Conservation (phyloP, 2,797 vertebrate species). For the Emydoidea blandingii region DNA sequence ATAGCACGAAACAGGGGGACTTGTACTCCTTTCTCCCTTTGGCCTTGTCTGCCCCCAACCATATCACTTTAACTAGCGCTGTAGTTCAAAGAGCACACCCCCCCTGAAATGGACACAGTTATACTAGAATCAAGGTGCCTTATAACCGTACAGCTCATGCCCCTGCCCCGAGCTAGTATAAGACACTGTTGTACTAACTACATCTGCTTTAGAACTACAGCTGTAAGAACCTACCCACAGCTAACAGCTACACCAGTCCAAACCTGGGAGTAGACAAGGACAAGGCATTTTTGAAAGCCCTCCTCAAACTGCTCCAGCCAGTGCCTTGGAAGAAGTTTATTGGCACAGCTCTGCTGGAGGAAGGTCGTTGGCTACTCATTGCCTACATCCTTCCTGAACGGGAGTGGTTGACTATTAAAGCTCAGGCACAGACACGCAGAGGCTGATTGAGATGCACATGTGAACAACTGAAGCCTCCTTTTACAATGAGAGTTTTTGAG, state of each 20-base stretch:
- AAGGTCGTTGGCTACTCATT: background rate
- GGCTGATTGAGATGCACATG: background rate
- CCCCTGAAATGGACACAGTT: too few relatives aligned
- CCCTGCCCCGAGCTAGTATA: background rate
- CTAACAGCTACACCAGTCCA: background rate
- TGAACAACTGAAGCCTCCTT: background rate
- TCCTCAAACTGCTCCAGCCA: background rate
- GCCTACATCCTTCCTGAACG: too few relatives aligned
- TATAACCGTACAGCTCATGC: background rate
- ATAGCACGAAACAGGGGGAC: background rate
- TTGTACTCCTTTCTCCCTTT: background rate
- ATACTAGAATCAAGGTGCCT: too few relatives aligned
- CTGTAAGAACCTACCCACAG: background rate
- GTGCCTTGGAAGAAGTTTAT: background rate
- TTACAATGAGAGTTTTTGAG: fast-evolving
- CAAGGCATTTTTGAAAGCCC: background rate
- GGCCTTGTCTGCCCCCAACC: too few relatives aligned
- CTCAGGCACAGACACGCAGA: background rate
- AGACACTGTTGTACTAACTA: background rate
- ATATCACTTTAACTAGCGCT: too few relatives aligned
- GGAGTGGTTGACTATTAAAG: background rate
- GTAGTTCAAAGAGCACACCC: too few relatives aligned
- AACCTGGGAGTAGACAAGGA: background rate
- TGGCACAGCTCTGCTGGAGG: background rate
- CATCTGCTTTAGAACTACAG: background rate